Evolutionary conservation across 2,888 invertebrate genomes (phyloP).

Genomic region (Cybosia mesomella): DNA sequence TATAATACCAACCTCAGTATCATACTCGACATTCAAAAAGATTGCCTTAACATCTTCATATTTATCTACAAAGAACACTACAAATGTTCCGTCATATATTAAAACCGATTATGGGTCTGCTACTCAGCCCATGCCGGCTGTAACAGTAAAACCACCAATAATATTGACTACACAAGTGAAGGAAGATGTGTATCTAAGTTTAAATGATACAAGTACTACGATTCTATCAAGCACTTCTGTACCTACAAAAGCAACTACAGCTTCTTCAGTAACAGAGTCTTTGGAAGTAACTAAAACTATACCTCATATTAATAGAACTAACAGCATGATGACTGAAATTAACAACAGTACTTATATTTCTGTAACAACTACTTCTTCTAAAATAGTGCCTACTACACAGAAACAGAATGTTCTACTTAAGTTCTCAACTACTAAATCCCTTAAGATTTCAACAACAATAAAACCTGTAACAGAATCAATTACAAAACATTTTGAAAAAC

Average conservation of each 20-base stretch:
- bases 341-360: slow-evolving; percentile 68
- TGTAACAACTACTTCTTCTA: slow-evolving; percentile 68
- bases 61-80: slow-evolving; percentile 58
- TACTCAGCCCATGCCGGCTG: slow-evolving; percentile 67
- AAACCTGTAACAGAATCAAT: slow-evolving; percentile 38
- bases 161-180: slow-evolving; percentile 42
- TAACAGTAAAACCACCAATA: slow-evolving; percentile 56
- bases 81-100: slow-evolving; percentile 52
- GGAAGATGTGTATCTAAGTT: slow-evolving; percentile 31
- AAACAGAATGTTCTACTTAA: slow-evolving; percentile 39
- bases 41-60: slow-evolving; percentile 74
- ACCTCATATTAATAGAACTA: slow-evolving; percentile 69
- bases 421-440: slow-evolving; percentile 40
- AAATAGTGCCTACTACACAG: slow-evolving; percentile 45
- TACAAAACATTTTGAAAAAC: slow-evolving; percentile 46
- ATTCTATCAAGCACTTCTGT: slow-evolving; percentile 45
- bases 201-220: slow-evolving; percentile 28
- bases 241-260: slow-evolving; percentile 42
- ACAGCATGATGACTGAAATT: slow-evolving; percentile 78
- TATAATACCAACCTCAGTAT: slow-evolving; percentile 82
- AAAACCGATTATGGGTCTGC: slow-evolving; percentile 59
- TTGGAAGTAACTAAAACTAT: slow-evolving; percentile 42
- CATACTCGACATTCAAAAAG: slow-evolving; percentile 80
- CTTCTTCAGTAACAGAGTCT: slow-evolving; percentile 41
- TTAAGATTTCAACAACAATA: slow-evolving; percentile 36